Base-by-base conservation (phyloP, 2,113 vertebrate species). In the Acanthisitta chloris region DNA sequence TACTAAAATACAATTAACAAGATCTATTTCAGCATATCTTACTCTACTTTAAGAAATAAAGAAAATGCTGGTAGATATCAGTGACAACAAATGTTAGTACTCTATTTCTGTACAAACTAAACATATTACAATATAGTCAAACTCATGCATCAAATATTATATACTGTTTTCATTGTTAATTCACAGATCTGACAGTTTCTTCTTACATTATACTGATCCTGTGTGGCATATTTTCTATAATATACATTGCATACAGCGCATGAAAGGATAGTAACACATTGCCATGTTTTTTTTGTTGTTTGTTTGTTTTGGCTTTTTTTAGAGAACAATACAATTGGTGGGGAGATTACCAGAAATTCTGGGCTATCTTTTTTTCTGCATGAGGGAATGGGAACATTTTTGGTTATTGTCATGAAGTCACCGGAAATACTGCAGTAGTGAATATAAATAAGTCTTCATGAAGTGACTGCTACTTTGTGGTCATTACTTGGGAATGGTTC, bases 401-500 rank as follows among this genome's bases (percentile, higher is more conserved):
- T 54, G 19, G 64, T 73, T 73, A 79, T 57, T 94, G 62, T 92
- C 42, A 57, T 54, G 72, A 92, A 72, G 73, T 95, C 81, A 92
- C 90, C 2, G 0, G 88, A 96, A 96, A 96, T 81, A 84, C 73
- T 86, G 57, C 48, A 46, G 43, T 10, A 48, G 33, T 85, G 77
- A 93, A 91, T 94, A 81, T 43, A 81, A 96, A 91, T 43, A 94
- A 55, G 65, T 62, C 57, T 88, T 92, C 91, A 81, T 81, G 87
- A 95, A 73, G 80, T 95, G 86, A 76, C 67, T 91, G 73, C 61
- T 84, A 55, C 58, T 86, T 84, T 91, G 76, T 64, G 71, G 84
- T 94, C 62, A 86, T 94, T 94, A 64, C 70, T 89, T 83, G 80
- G 82, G 91, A 96, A 96, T 92, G 52, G 48, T 66, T 94, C 81